These are phyloP conservation scores for Labia minor DNA, from an alignment of 2,888 invertebrate species.

Conservation along the genomic window DNA sequence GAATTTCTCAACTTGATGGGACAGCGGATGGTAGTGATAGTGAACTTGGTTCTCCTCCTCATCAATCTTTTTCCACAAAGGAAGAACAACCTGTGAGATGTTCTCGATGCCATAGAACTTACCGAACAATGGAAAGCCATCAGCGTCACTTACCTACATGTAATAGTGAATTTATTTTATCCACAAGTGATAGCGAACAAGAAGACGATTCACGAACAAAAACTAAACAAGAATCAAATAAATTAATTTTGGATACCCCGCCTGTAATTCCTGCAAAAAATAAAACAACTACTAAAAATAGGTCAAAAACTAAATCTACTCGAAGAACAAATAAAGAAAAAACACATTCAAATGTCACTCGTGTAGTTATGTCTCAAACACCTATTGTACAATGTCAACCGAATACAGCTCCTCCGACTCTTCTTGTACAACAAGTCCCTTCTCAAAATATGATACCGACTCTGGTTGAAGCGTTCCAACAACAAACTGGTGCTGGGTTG, in stretches of 20 bases:
- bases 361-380: background rate
- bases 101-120: conserved; percentile 76
- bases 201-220: conserved; percentile 38
- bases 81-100: conserved; percentile 72
- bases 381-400: conserved; percentile 25
- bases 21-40: conserved; percentile 47
- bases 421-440: conserved; percentile 57
- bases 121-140: conserved; percentile 69
- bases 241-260: background rate
- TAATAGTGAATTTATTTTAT: conserved; percentile 52
- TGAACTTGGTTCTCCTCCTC: conserved; percentile 38
- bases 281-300: background rate
- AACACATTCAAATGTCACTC: background rate
- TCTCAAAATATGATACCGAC: conserved; percentile 48
- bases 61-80: conserved; percentile 31
- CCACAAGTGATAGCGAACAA: conserved; percentile 70
- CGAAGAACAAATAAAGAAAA: background rate
- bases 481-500: conserved; percentile 58
- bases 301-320: background rate
- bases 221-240: background rate
- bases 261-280: background rate
- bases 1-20: conserved; percentile 56
- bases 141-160: conserved; percentile 67
- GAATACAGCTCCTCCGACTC: conserved; percentile 44
- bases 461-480: conserved; percentile 58